phyloP scores from a whole-genome alignment of 2,888 invertebrate genomes.

The Polydrusus pterygomalis region DNA sequence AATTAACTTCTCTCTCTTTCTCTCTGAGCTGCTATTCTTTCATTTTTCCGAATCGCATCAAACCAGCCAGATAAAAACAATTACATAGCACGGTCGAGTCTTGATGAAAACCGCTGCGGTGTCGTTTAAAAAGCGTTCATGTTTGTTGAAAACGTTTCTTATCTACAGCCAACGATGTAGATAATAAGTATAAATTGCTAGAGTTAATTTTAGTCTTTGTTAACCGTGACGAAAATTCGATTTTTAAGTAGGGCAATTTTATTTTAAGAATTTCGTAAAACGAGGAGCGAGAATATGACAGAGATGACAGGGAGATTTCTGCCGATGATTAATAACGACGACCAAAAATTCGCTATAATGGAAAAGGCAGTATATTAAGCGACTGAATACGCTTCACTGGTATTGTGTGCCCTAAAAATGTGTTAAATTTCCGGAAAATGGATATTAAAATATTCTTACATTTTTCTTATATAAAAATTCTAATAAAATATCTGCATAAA shows the following conservation, averaged over 20 bases:
- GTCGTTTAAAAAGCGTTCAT: constrained; percentile 50
- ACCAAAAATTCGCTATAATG: constrained; percentile 1
- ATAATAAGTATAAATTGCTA: constrained; percentile 51
- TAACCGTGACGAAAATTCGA: constrained; percentile 28
- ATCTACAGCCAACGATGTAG: constrained; percentile 48
- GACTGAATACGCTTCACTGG: constrained; percentile 14
- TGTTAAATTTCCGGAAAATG: constrained; percentile 10
- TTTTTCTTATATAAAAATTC: too few relatives aligned
- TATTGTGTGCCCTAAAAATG: not conserved
- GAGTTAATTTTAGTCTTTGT: constrained; percentile 46
- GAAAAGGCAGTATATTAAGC: constrained; percentile 17
- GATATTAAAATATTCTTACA: constrained; percentile 1
- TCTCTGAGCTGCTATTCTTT: constrained; percentile 37
- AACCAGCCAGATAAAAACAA: constrained; percentile 49
- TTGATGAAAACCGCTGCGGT: constrained; percentile 45
- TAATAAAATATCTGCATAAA: too few relatives aligned
- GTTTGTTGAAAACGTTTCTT: constrained; percentile 48
- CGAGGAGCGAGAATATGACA: constrained; percentile 16
- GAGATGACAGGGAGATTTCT: constrained; percentile 23
- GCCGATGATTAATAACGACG: constrained; percentile 13
- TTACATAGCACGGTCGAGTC: constrained; percentile 48
- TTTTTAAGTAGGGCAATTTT: constrained; percentile 18
- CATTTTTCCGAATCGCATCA: constrained; percentile 40
- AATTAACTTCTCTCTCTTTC: constrained; percentile 47
- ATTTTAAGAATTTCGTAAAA: constrained; percentile 16